Percentiles rank a stretch among this genome's conserved stretches.
These are phyloP conservation scores for Pangasius sanitwongsei DNA, from an alignment of 2,797 vertebrate species.

Conservation along the genomic window DNA sequence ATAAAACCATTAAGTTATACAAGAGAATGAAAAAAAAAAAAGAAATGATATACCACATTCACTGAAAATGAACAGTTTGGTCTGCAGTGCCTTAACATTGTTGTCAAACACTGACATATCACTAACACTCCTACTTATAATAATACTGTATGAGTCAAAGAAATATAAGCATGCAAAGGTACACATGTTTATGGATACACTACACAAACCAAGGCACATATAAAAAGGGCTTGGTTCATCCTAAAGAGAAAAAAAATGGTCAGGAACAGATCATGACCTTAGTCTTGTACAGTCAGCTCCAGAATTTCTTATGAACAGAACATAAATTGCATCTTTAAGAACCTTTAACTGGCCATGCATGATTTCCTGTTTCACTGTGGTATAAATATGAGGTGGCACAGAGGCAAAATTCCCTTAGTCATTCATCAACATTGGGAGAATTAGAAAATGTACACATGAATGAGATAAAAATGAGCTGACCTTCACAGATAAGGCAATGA, in stretches of 20 bases:
- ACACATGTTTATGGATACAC: not conserved
- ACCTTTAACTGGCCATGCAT: not conserved
- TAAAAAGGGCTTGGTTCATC: slow-evolving; percentile 8
- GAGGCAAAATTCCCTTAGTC: not conserved
- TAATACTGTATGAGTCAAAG: not conserved
- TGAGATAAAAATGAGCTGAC: not conserved
- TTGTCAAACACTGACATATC: not conserved
- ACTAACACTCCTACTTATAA: not conserved
- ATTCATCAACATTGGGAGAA: not conserved
- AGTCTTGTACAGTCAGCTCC: not conserved
- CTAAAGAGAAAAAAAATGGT: slow-evolving; percentile 14
- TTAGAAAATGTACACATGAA: not conserved
- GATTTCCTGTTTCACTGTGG: not conserved
- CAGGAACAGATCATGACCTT: slow-evolving; percentile 10
- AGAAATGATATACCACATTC: not conserved
- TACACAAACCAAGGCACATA: not conserved
- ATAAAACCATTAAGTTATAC: not conserved
- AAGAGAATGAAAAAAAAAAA: not conserved
- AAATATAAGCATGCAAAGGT: slow-evolving; percentile 10
- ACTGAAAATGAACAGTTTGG: not conserved
- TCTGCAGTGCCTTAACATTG: not conserved
- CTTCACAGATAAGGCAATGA: not conserved
- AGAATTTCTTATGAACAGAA: not conserved
- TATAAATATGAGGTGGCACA: not conserved
- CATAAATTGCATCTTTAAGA: not conserved